Conservation (phyloP, 2,888 invertebrate species). For the Nymphalis c-album region DNA sequence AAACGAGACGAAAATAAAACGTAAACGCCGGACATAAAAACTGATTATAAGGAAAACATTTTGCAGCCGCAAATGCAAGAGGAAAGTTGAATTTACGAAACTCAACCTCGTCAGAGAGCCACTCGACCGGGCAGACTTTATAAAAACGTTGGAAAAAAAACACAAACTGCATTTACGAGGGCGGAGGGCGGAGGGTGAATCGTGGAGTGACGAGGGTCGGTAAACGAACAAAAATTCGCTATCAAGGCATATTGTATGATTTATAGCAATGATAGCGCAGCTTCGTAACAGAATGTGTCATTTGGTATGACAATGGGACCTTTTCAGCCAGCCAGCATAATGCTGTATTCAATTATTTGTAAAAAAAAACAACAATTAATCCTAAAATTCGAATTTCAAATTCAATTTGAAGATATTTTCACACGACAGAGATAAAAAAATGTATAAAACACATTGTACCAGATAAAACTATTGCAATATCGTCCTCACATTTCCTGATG, state of each 20-base stretch:
- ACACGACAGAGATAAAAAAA: background rate
- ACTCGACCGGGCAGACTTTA: conserved; percentile 20
- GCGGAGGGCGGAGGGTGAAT: conserved; percentile 5
- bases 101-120: conserved; percentile 6
- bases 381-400: too few species aligned
- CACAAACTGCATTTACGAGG: conserved; percentile 13
- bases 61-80: conserved; percentile 15
- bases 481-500: conserved; percentile 18
- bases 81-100: conserved; percentile 14
- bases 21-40: conserved; percentile 1
- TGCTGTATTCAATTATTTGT: too few species aligned
- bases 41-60: conserved; percentile 12
- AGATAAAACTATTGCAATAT: background rate
- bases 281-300: too few species aligned
- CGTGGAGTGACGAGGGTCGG: background rate
- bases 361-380: too few species aligned
- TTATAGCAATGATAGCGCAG: too few species aligned
- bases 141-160: conserved; percentile 22
- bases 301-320: too few species aligned
- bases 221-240: background rate
- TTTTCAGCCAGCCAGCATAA: too few species aligned
- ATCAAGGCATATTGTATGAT: too few species aligned
- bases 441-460: background rate
- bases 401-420: conserved; percentile 3
- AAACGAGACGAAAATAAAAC: background rate